Evolutionary conservation across 1,140 invertebrate species (phyloP), one percentile per base, ranked within the genome.

Genomic region (Drosophila equinoxialis): DNA sequence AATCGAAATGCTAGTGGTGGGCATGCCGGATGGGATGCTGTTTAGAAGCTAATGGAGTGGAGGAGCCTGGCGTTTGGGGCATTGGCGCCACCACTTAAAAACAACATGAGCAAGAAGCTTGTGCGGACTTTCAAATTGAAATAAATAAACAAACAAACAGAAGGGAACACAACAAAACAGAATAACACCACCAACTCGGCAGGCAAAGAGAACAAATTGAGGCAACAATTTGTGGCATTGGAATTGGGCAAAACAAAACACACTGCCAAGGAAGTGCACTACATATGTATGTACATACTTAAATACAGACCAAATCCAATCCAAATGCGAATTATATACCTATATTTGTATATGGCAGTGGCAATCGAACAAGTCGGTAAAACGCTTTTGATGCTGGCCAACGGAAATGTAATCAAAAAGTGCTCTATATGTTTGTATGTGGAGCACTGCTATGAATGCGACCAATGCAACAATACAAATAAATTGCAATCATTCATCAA

Each of bases 21-120:
- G 14, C 6, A 48, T 51, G 7, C 39, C 20, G 3, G 8, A 45
- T 10, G 59, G 10, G 14, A 10, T n/a, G 63, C 3, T 13, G 14
- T 41, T 54, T 67, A 35, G 68, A 74, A 55, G 51, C 48, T 41
- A 41, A 66, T 30, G 26, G 23, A 10, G 30, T 30, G 30, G 6
- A 30, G 17, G 55, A 11, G 33, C n/a, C 30, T 80, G 78, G 77
- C 71, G 78, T 65, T 30, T 75, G 78, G 71, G 74, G 77, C 65
- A 89, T 84, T 87, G 84, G 84, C 84, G 84, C 84, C 84, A 87
- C 84, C 84, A 87, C 84, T 87, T 87, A 87, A 87, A 84, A 89
- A 71, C 80, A 87, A 87, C 84, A 89, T 75, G 77, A 68, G 65
- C 77, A 77, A 84, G 74, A 75, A 86, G 84, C 83, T 87, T 82